Evolutionary conservation across 2,888 invertebrate species (phyloP).

Genomic region (Stegophylla sp.): DNA sequence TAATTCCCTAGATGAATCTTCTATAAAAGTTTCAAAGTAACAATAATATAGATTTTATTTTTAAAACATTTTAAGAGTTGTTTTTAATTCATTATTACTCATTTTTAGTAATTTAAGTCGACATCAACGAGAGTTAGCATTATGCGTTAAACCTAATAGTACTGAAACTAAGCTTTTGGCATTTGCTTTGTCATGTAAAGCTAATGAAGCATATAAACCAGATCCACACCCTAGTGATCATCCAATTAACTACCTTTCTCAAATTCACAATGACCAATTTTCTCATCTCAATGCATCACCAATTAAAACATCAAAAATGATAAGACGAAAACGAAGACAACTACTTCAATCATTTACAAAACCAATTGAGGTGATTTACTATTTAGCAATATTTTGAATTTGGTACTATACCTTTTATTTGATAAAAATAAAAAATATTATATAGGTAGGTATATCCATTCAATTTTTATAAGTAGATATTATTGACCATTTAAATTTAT

Average conservation of each 20-base stretch:
- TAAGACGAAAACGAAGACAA: conserved; percentile 60
- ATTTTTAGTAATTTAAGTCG: conserved; percentile 52
- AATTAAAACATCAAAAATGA: conserved; percentile 60
- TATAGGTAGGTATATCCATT: no score
- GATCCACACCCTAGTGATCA: conserved; percentile 63
- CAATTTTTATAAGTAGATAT: no score
- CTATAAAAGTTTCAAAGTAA: conserved; percentile 35
- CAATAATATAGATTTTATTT: conserved; percentile 5
- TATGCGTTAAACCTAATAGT: conserved; percentile 64
- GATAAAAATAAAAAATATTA: no score
- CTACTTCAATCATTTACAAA: conserved; percentile 50
- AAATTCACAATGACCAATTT: conserved; percentile 68
- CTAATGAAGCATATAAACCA: conserved; percentile 38
- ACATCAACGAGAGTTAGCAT: conserved; percentile 62
- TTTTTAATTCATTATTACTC: neutral
- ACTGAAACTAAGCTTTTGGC: conserved; percentile 64
- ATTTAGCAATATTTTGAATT: no score
- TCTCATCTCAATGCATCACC: conserved; percentile 65
- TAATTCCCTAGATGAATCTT: conserved; percentile 20
- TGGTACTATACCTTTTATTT: no score
- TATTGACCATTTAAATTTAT: no score
- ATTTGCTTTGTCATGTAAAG: conserved; percentile 63
- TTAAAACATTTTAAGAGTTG: neutral
- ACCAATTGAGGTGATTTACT: conserved; percentile 55
- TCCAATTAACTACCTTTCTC: conserved; percentile 69